Percentiles rank a stretch among this genome's conserved stretches.
Conservation (phyloP, 2,113 vertebrate genomes). For the Corythaixoides concolor region DNA sequence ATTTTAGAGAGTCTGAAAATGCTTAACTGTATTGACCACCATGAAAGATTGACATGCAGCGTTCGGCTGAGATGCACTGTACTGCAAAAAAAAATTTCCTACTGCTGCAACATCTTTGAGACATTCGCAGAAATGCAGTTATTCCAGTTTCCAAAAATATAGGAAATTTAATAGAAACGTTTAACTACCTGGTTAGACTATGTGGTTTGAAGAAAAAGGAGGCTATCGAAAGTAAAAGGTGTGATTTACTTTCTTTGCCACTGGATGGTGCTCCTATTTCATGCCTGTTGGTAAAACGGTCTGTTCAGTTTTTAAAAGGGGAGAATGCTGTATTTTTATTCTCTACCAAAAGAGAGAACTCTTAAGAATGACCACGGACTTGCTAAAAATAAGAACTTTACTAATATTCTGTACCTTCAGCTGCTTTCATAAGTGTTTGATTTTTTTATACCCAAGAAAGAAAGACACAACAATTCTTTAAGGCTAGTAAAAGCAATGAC, state of each 20-base stretch:
- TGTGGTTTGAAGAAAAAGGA: background rate
- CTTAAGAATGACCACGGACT: background rate
- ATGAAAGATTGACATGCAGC: background rate
- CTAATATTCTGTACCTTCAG: background rate
- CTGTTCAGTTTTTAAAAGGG: background rate
- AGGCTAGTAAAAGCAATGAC: background rate
- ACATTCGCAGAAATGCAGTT: background rate
- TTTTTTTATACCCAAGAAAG: background rate
- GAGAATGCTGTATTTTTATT: background rate
- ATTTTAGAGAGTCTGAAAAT: background rate
- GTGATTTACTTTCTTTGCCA: background rate
- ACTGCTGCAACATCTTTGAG: background rate
- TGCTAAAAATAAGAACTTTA: background rate
- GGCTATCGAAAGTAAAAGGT: accelerated
- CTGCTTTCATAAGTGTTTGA: background rate
- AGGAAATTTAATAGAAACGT: background rate
- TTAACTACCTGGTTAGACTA: background rate
- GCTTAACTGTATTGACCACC: background rate
- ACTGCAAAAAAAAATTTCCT: background rate
- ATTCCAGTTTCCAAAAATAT: background rate
- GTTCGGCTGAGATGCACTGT: background rate
- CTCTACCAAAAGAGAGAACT: background rate
- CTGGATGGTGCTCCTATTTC: constrained; percentile 24
- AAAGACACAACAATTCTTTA: background rate
- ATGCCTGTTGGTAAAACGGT: background rate